Percentiles rank a stretch among this genome's conserved stretches.
These are phyloP conservation scores for Hypsibius dujardini DNA, from an alignment of 1,140 invertebrate species.

Conservation along the genomic window DNA sequence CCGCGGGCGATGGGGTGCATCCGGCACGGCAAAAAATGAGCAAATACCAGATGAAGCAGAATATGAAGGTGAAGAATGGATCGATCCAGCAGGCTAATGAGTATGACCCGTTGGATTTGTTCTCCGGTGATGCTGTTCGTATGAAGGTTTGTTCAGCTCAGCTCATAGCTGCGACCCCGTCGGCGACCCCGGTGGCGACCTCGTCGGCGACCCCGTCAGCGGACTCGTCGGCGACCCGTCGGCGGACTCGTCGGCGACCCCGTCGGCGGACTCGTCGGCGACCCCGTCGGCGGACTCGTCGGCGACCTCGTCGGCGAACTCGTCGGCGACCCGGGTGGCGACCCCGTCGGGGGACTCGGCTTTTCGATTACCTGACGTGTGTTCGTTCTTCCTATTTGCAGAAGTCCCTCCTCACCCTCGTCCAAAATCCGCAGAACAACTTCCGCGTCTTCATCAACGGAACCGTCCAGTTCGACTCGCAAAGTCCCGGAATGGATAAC, in stretches of 20 bases:
- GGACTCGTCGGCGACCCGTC: neutral
- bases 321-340: too few relatives aligned
- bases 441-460: neutral
- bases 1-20: neutral
- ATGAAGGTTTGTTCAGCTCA: neutral
- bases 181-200: neutral
- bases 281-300: neutral
- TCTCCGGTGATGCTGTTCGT: neutral
- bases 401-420: neutral
- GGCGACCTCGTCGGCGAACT: too few relatives aligned
- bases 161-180: neutral
- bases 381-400: neutral
- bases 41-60: conserved; percentile 5
- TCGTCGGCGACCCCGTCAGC: neutral
- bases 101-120: conserved; percentile 11
- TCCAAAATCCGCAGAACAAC: conserved; percentile 5
- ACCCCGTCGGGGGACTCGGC: neutral
- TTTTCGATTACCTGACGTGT: neutral
- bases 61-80: neutral
- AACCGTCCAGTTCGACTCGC: neutral
- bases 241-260: neutral
- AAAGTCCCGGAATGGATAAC: neutral
- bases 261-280: neutral
- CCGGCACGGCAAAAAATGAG: neutral
- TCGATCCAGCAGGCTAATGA: neutral